Evolutionary conservation across 2,888 invertebrate genomes (phyloP).

Genomic region (Drosophila kuntzei): DNA sequence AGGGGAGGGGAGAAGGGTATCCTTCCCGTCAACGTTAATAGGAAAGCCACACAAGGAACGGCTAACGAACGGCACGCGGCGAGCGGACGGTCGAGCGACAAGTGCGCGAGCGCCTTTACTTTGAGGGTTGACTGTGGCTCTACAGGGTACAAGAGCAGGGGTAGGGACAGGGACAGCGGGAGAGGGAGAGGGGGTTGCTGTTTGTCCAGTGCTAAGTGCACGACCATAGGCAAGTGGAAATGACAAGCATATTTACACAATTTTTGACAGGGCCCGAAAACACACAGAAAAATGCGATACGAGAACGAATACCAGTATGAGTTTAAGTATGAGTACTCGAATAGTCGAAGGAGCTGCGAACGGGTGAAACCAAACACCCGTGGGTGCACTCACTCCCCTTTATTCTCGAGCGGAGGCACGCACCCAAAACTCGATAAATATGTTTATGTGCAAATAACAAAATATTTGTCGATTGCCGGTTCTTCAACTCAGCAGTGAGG

Average conservation of each 20-base stretch:
- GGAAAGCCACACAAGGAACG: constrained; percentile 77
- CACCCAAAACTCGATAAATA: constrained; percentile 77
- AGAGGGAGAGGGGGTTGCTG: constrained; percentile 28
- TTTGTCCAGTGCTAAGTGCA: constrained; percentile 74
- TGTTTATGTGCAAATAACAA: constrained; percentile 81
- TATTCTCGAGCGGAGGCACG: constrained; percentile 24
- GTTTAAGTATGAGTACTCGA: constrained; percentile 2
- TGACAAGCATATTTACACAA: constrained; percentile 84
- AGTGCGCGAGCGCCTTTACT: constrained; percentile 58
- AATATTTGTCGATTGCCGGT: constrained; percentile 84
- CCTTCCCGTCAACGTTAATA: constrained; percentile 46
- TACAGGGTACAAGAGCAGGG: constrained; percentile 6
- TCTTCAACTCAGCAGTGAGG: constrained; percentile 22
- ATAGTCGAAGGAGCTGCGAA: constrained; percentile 50
- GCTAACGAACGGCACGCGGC: constrained; percentile 79
- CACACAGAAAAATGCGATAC: constrained; percentile 43
- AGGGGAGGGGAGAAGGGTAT: not conserved
- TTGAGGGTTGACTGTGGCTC: constrained; percentile 12
- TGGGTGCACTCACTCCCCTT: constrained; percentile 57
- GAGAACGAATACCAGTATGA: not conserved
- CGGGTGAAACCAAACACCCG: constrained; percentile 82
- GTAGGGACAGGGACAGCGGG: not conserved
- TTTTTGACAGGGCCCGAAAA: constrained; percentile 82
- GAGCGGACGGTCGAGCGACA: constrained; percentile 48
- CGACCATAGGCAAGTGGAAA: constrained; percentile 75